Evolutionary conservation across 1,140 invertebrate genomes (phyloP), one percentile per base, ranked within the genome.

Genomic region (Bactericera cockerelli): DNA sequence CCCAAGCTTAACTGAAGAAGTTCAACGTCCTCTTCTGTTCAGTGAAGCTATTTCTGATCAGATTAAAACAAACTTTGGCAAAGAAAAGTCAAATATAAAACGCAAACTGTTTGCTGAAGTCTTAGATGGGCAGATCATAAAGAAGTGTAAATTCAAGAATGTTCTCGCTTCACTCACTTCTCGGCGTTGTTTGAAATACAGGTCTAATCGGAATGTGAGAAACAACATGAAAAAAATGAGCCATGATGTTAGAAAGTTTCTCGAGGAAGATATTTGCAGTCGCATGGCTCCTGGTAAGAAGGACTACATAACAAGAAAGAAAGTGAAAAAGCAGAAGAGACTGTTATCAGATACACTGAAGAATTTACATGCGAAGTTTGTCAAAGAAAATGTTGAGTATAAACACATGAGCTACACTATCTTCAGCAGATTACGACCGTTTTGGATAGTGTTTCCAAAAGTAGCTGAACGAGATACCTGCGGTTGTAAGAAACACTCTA

Each of bases 251-350:
- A 13, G 10, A 54, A 49, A 62, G 14, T 65, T 66, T 64, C 62
- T 64, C 4, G 56, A 65, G 38, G 55, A 62, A 26, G 63, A 67
- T 55, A 62, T 63, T 55, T 64, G 63, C 55, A 64, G 61, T 16
- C 26, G 57, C 22, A 39, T 62, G 31, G 58, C 54, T 59, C 65
- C 67, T 13, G 65, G 66, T 36, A 61, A 65, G 62, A 65, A 62
- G 38, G 65, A 68, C 57, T 56, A 26, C 21, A 62, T 69, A 36
- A 62, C 62, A 26, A 65, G 57, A 57, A 64, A 65, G n/a, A 64
- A 66, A 31, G 53, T 59, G 49, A 63, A 60, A 19, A 63, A 63
- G 8, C 57, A 64, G 60, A 67, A 67, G 61, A 33, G 63, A 25
- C 62, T 57, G 60, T 64, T 69, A 49, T 49, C 53, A 25, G 62